Base-by-base conservation (phyloP, 2,113 vertebrate genomes). In the Diglossa brunneiventris region DNA sequence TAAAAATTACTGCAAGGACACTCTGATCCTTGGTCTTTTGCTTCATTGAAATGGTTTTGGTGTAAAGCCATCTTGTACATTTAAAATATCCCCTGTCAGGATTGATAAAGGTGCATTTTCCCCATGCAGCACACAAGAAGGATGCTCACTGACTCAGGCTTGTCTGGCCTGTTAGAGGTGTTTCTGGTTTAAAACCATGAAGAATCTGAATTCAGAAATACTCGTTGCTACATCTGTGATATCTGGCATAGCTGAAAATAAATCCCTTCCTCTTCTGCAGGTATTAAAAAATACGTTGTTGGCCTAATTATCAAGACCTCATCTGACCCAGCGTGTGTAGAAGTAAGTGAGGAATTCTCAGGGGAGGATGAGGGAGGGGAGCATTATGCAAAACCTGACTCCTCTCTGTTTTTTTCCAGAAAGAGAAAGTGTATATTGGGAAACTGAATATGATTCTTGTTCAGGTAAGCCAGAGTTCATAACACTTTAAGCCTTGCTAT, bases 391-490 rank as follows among this genome's bases (percentile, higher is more conserved):
- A 58, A 42, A 61, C 41, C 46, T 96, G 89, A 95, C 83, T 78
- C 8, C 17, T 27, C 7, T 77, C 9, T 76, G 75, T 44, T 82
- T 14, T 62, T 73, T 88, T 97, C 27, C 96, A 99, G 99, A 99
- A 99, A 94, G 99, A 99, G 91, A 99, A 99, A 67, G 99, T 99
- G 21, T 99, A 99, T 96, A 99, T 99, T 93, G 99, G 99, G 59
- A 99, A 99, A 90, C 97, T 99, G 90, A 99, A 99, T 97, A 99
- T 99, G 99, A 99, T 99, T 98, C 98, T 99, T 85, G 99, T 99
- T 62, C 99, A 99, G 99, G 99, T 99, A 95, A 98, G 97, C 21
- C 59, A 28, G 39, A 81, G 35, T 30, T 90, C 7, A 3, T 31
- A 5, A 62, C 11, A 37, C 10, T 67, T 59, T 42, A 31, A 21